These are phyloP conservation scores for Gisinianus flammeolus DNA, from an alignment of 2,888 invertebrate genomes.

Conservation along the genomic window DNA sequence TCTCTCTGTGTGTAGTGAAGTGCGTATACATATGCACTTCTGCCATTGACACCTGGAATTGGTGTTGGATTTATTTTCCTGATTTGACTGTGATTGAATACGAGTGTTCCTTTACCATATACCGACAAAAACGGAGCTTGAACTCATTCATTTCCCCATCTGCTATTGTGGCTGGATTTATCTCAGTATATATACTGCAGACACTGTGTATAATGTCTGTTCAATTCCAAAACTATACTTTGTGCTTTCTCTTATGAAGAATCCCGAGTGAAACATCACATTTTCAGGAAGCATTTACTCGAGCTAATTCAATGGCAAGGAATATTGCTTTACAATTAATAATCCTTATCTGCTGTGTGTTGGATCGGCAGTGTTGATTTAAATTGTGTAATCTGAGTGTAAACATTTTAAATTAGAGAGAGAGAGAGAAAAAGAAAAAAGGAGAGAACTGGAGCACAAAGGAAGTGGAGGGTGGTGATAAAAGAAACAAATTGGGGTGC, in stretches of 20 bases:
- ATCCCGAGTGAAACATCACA: too few relatives aligned
- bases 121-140: background rate
- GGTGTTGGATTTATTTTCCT: conserved; percentile 23
- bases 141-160: too few relatives aligned
- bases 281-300: too few relatives aligned
- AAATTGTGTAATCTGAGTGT: background rate
- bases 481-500: background rate
- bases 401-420: background rate
- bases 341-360: background rate
- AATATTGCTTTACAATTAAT: too few relatives aligned
- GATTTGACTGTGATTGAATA: conserved; percentile 24
- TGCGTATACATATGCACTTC: background rate
- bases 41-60: conserved; percentile 37
- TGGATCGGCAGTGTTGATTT: background rate
- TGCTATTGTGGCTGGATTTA: too few relatives aligned
- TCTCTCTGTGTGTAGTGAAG: background rate
- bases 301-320: too few relatives aligned
- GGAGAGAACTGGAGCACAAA: background rate
- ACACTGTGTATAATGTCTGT: too few relatives aligned
- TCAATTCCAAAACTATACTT: too few relatives aligned
- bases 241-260: too few relatives aligned
- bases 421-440: background rate
- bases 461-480: background rate
- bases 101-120: conserved; percentile 26
- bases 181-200: too few relatives aligned